Evolutionary conservation across 2,888 invertebrate genomes (phyloP), one percentile per base, ranked within the genome.

Genomic region (Chrysolina haemoptera): DNA sequence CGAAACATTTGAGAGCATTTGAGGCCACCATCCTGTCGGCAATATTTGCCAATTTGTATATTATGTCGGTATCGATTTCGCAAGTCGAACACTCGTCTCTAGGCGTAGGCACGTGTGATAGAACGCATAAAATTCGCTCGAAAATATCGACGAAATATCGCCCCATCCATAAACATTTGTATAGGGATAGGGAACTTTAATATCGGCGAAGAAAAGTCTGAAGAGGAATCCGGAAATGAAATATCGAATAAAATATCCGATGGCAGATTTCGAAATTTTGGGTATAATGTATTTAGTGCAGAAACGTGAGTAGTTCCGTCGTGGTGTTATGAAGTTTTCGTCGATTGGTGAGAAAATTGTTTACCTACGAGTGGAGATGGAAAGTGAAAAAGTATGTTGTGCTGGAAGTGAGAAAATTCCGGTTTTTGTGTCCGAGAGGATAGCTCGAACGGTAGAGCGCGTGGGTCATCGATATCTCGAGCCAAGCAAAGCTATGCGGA

Each of bases 141-240:
- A n/a, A 27, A 59, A 59, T 59, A 22, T 22, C 50, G 40, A 1
- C 53, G 67, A 53, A 67, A 67, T 67, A 67, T 67, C 67, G 18
- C 20, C 67, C 67, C 53, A 40, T 67, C 67, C 53, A 67, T 53
- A 67, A 67, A 67, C 67, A 67, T 67, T 67, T 53, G 67, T 67
- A 53, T 67, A 67, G 35, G 43, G 48, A 65, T 27, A 11, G 59
- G 59, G 59, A 27, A 27, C 27, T 59, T 59, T 35, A 59, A 59
- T 59, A 59, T 59, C 59, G 35, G 59, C 59, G 59, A 27, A 27
- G 59, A 59, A n/a, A 16, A 46, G 27, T 22, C 35, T 59, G 59
- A 59, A 59, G 35, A 35, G 35, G 27, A 14, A 59, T 6, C 59
- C 55, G 55, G 22, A 55, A 55, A 55, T 55, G 55, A 55, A 55